phyloP scores from a whole-genome alignment of 2,888 invertebrate genomes.

The Drosophila mimetica region DNA sequence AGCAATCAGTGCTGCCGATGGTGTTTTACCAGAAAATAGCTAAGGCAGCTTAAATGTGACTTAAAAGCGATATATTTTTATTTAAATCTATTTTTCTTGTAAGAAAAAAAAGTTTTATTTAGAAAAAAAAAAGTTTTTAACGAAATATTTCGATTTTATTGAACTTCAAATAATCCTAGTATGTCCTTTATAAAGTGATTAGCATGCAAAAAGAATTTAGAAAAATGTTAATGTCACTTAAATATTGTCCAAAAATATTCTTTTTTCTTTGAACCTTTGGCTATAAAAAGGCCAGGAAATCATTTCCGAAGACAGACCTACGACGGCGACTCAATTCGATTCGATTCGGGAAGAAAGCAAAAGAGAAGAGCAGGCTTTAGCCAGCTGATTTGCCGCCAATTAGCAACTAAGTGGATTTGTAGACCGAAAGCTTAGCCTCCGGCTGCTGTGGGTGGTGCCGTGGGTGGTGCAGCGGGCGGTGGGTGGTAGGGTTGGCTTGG shows the following conservation, averaged over 20 bases:
- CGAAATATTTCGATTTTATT: too few species aligned
- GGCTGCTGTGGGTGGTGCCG: neutral
- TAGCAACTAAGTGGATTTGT: conserved; percentile 76
- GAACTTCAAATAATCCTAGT: too few species aligned
- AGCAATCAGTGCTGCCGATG: conserved; percentile 46
- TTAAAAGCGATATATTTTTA: neutral
- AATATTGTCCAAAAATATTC: neutral
- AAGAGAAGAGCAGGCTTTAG: conserved; percentile 41
- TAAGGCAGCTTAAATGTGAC: neutral
- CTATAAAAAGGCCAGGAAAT: neutral
- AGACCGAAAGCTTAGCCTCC: conserved; percentile 47
- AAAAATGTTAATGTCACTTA: neutral
- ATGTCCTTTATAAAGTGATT: too few species aligned
- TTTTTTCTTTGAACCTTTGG: too few species aligned
- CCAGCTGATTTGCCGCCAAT: conserved; percentile 74
- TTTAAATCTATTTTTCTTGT: too few species aligned
- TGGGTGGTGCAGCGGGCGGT: conserved; percentile 8
- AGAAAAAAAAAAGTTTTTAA: too few species aligned
- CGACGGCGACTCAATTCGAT: neutral
- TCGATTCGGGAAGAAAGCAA: conserved; percentile 25
- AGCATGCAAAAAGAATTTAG: too few species aligned
- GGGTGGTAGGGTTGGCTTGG: neutral
- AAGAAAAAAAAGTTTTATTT: too few species aligned
- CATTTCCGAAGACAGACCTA: neutral
- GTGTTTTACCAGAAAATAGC: neutral